Evolutionary conservation across 1,140 invertebrate genomes (phyloP).

Genomic region (Philopotamus ludificatus): DNA sequence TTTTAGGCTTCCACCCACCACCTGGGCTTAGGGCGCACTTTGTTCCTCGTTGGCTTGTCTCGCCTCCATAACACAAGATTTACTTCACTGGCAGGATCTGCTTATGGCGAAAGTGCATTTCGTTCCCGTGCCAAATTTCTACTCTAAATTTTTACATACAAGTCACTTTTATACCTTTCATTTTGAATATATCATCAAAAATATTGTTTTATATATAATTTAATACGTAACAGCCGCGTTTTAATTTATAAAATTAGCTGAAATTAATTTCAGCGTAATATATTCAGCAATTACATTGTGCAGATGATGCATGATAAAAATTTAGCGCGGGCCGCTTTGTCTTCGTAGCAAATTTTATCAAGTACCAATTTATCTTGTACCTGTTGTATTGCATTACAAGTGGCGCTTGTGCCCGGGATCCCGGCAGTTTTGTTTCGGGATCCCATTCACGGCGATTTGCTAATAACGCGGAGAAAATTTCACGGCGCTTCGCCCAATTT

Average conservation of each 20-base stretch:
- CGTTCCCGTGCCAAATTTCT: too few species aligned
- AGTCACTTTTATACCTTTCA: too few species aligned
- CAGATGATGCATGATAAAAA: too few species aligned
- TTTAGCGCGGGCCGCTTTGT: background rate
- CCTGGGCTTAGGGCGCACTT: constrained; percentile 28
- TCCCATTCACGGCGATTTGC: constrained; percentile 28
- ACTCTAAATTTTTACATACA: too few species aligned
- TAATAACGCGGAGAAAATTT: constrained; percentile 30
- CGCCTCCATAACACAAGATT: constrained; percentile 19
- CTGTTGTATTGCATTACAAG: constrained; percentile 24
- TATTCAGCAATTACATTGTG: too few species aligned
- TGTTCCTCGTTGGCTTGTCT: constrained; percentile 37
- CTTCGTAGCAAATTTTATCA: constrained; percentile 24
- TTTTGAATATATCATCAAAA: too few species aligned
- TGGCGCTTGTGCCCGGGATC: background rate
- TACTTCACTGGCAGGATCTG: background rate
- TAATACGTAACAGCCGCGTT: too few species aligned
- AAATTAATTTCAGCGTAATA: too few species aligned
- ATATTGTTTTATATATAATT: too few species aligned
- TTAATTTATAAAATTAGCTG: too few species aligned
- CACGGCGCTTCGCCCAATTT: constrained; percentile 28
- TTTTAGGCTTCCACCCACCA: constrained; percentile 23
- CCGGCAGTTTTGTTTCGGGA: constrained; percentile 18
- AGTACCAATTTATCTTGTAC: constrained; percentile 29
- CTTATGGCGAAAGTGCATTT: too few species aligned